Conservation (phyloP, 1,140 invertebrate genomes). For the Heliconius hewitsoni region DNA sequence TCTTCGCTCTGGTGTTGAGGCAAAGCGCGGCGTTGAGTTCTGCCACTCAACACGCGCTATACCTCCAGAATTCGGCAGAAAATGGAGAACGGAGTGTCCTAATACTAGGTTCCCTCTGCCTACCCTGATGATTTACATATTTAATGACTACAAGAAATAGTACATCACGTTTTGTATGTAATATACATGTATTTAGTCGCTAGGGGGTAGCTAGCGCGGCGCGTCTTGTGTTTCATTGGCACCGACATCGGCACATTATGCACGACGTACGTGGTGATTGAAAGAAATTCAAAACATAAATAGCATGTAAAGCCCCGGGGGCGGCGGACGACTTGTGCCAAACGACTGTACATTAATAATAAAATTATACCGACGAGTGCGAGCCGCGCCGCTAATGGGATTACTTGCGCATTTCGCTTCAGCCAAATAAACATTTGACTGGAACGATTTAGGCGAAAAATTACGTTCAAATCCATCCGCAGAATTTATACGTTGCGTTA, state of each 20-base stretch:
- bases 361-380: conserved; percentile 30
- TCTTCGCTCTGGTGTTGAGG: too few species aligned
- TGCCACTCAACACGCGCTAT: too few species aligned
- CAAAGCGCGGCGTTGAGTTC: too few species aligned
- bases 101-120: too few species aligned
- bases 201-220: too few species aligned
- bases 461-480: conserved; percentile 30
- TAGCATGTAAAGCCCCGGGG: conserved; percentile 24
- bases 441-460: conserved; percentile 32
- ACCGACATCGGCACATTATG: neutral
- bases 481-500: conserved; percentile 17
- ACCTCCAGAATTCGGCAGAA: too few species aligned
- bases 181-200: too few species aligned
- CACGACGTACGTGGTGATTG: conserved; percentile 20
- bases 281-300: conserved; percentile 35
- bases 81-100: too few species aligned
- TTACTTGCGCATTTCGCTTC: conserved; percentile 34
- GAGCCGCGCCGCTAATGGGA: conserved; percentile 30
- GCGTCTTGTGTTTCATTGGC: neutral
- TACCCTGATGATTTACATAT: too few species aligned
- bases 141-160: too few species aligned
- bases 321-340: conserved; percentile 24
- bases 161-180: too few species aligned
- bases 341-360: conserved; percentile 39
- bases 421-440: conserved; percentile 33